Conservation (phyloP, 2,888 invertebrate genomes). For the Meandrusa payeni region DNA sequence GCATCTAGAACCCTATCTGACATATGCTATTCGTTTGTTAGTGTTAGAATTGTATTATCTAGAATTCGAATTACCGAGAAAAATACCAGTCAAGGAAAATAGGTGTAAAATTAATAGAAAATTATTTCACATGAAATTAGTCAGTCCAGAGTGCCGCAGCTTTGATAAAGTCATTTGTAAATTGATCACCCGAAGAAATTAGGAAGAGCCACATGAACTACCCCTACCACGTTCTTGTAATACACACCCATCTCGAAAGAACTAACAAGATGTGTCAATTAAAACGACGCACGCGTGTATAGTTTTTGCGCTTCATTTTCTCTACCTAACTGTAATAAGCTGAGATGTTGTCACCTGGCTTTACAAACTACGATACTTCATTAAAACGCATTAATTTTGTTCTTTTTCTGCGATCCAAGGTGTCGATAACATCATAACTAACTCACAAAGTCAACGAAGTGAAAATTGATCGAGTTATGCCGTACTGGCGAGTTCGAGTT, state of each 20-base stretch:
- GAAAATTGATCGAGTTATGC: slow-evolving; percentile 7
- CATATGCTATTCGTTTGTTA: too few species aligned
- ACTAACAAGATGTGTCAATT: slow-evolving; percentile 15
- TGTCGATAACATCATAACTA: slow-evolving; percentile 3
- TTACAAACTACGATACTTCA: neutral
- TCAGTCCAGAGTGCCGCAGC: slow-evolving; percentile 36
- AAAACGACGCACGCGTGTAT: slow-evolving; percentile 1
- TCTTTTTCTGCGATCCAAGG: slow-evolving; percentile 7
- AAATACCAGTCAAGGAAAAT: too few species aligned
- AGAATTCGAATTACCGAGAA: too few species aligned
- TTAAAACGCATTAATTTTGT: neutral
- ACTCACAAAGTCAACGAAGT: slow-evolving; percentile 1
- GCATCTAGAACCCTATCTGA: too few species aligned
- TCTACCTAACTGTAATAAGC: neutral
- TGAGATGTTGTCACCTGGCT: slow-evolving; percentile 1
- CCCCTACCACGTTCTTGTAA: slow-evolving; percentile 25
- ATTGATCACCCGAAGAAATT: neutral
- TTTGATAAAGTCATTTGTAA: neutral
- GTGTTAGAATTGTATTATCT: too few species aligned
- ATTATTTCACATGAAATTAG: too few species aligned
- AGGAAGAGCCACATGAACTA: neutral
- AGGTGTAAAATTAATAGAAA: too few species aligned
- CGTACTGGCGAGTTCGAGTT: too few species aligned
- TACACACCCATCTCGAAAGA: slow-evolving; percentile 22
- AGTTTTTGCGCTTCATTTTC: slow-evolving; percentile 3